These are phyloP conservation scores for Altica lythri DNA, from an alignment of 2,888 invertebrate species.

Conservation along the genomic window DNA sequence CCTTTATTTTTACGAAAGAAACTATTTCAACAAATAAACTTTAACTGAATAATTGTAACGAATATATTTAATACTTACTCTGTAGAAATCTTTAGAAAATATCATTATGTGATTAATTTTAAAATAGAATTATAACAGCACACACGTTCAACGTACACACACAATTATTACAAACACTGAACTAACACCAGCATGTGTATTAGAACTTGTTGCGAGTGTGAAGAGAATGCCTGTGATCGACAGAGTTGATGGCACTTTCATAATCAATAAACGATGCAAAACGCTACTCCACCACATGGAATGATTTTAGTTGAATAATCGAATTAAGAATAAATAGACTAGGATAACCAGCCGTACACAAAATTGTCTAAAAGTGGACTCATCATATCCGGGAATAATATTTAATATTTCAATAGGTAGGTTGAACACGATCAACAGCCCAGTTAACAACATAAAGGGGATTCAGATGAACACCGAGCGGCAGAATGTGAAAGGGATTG, in stretches of 20 bases:
- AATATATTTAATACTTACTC: conserved; percentile 2
- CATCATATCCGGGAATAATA: neutral
- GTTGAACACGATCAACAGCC: no score
- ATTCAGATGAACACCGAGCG: no score
- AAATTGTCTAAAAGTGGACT: neutral
- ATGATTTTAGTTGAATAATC: conserved; percentile 21
- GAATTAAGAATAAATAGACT: conserved; percentile 21
- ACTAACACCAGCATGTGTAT: conserved; percentile 3
- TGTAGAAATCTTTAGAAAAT: conserved; percentile 18
- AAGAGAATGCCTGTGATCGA: conserved; percentile 8
- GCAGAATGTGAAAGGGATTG: no score
- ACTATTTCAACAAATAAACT: no score
- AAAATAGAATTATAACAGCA: neutral
- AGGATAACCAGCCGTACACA: neutral
- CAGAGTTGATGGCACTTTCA: conserved; percentile 14
- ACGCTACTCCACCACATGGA: conserved; percentile 7
- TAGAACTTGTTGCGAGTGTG: conserved; percentile 2
- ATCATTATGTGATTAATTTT: conserved; percentile 19
- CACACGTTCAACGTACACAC: neutral
- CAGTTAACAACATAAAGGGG: no score
- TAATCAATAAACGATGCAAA: conserved; percentile 16
- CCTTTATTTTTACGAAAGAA: no score
- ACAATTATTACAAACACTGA: conserved; percentile 3
- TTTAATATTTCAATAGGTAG: neutral
- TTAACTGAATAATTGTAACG: no score